Conservation (phyloP, 1,140 invertebrate species). For the Aphaenogaster floridana region DNA sequence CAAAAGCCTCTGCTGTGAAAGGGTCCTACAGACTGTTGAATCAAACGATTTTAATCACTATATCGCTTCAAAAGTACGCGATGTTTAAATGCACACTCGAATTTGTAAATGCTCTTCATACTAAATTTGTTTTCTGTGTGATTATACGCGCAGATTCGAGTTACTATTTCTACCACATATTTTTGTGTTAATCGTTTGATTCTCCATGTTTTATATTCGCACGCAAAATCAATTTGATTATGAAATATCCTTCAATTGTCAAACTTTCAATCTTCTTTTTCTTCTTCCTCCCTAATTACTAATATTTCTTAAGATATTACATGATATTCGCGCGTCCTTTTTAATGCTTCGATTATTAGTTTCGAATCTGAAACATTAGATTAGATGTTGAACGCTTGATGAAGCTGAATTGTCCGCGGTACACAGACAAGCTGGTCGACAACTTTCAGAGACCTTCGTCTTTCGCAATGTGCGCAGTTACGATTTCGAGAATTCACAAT, state of each 20-base stretch:
- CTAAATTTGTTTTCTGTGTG: background rate
- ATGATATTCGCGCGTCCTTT: too few relatives aligned
- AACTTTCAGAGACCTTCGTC: constrained; percentile 17
- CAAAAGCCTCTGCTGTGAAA: constrained; percentile 5
- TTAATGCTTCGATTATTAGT: background rate
- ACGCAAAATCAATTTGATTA: background rate
- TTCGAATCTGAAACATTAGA: background rate
- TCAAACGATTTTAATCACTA: constrained; percentile 24
- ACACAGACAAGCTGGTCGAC: background rate
- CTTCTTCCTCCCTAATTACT: background rate
- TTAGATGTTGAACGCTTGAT: background rate
- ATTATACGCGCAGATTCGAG: background rate
- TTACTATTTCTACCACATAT: background rate
- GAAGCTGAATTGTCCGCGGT: background rate
- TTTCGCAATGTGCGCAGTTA: background rate
- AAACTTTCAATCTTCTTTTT: too few relatives aligned
- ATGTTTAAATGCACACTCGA: constrained; percentile 13
- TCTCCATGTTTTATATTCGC: background rate
- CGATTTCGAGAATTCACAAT: constrained; percentile 14
- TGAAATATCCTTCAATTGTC: background rate
- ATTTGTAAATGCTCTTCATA: background rate
- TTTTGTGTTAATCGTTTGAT: constrained; percentile 1
- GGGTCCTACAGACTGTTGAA: constrained; percentile 23
- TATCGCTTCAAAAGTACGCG: background rate
- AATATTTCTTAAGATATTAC: background rate